Evolutionary conservation across 2,888 invertebrate species (phyloP), one percentile per base, ranked within the genome.

Genomic region (Ischnus inquisitorius): DNA sequence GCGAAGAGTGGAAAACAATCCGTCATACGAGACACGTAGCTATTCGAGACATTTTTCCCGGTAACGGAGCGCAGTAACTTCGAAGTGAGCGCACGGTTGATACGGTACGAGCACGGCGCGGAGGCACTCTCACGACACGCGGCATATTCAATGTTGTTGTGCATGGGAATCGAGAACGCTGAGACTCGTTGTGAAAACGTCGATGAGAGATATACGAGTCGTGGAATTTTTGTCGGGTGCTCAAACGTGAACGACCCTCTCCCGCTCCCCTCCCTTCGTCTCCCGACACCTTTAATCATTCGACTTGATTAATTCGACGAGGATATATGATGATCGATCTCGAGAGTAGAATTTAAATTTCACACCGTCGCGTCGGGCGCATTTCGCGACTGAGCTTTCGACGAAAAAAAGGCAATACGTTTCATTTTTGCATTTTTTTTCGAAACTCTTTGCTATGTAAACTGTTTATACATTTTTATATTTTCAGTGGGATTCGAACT

Each of bases 31-130:
- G 57, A 71, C 82, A 85, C 86, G 85, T 84, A 79, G 75, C 46
- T 76, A 82, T 82, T 51, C 76, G 80, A 80, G 85, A 84, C 84
- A 83, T 82, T 79, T 84, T 85, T 86, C 81, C 75, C 82, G 72
- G 86, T 84, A 86, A 79, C 65, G 68, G 62, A 62, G 34, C 75
- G 46, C 16, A 54, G 75, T 64, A 60, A 65, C 64, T 34, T 8
- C 34, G 22, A 75, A 51, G 75, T n/a, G n/a, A 57, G 57, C 57
- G 57, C 25, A 57, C 57, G 14, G 57, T 57, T 5, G 25, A 22
- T 34, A 34, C 34, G 8, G 34, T 34, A 16, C 10, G 19, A 10
- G 16, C 54, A 54, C 19, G 8, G 54, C 54, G 6, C 54, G 34
- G 34, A 19, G 10, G 19, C 54, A 54, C 19, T 54, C 19, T 19